Percentiles rank a stretch among this genome's conserved stretches.
Conservation (phyloP, 2,888 invertebrate genomes). For the Artemia sp. region DNA sequence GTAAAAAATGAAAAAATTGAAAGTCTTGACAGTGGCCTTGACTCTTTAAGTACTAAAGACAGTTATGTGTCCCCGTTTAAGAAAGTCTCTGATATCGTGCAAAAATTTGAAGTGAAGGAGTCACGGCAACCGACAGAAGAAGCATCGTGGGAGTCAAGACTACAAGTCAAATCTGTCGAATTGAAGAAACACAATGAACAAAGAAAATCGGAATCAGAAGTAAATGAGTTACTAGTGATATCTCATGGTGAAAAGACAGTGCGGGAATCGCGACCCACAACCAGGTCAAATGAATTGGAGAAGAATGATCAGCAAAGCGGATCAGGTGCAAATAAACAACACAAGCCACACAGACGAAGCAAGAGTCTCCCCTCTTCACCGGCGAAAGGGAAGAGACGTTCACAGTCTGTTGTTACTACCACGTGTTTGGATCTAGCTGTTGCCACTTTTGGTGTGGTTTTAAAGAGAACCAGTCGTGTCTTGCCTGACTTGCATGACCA, state of each 20-base stretch:
- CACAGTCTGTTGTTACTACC: not conserved
- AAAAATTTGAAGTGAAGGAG: not conserved
- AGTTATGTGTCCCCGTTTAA: not conserved
- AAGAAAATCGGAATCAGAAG: not conserved
- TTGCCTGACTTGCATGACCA: not conserved
- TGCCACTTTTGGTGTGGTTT: slow-evolving; percentile 13
- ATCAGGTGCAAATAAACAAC: not conserved
- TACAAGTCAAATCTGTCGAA: not conserved
- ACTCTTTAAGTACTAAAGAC: not conserved
- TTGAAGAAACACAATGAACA: not conserved
- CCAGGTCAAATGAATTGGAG: not conserved
- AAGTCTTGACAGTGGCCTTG: not conserved
- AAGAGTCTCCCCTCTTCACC: not conserved
- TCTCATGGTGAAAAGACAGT: not conserved
- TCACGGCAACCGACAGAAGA: not conserved
- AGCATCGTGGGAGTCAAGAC: not conserved
- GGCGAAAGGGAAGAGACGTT: not conserved
- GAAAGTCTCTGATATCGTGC: not conserved
- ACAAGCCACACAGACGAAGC: not conserved
- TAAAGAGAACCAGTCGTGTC: not conserved
- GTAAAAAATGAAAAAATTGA: not conserved
- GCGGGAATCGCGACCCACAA: not conserved
- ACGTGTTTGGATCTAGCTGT: slow-evolving; percentile 9
- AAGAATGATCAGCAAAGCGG: not conserved
- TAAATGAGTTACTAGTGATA: not conserved